Percentiles rank a stretch among this genome's conserved stretches.
These are phyloP conservation scores for Balanococcus diminutus DNA, from an alignment of 2,888 invertebrate genomes.

Conservation along the genomic window DNA sequence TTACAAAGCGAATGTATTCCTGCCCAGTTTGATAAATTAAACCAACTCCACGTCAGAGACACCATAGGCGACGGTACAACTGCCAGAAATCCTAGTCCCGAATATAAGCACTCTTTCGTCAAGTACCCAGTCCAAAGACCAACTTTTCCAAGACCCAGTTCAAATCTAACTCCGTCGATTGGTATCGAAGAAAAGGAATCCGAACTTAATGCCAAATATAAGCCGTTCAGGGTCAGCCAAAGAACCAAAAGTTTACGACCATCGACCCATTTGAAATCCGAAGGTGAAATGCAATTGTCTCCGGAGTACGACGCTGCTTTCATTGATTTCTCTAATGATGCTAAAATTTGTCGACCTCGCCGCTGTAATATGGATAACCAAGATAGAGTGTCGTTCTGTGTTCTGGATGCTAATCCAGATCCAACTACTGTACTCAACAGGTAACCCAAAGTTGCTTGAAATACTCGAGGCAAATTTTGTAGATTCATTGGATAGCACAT, in stretches of 20 bases:
- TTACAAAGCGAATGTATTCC: not conserved
- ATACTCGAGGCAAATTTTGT: not conserved
- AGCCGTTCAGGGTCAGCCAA: not conserved
- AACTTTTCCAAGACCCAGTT: slow-evolving; percentile 11
- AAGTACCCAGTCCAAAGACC: slow-evolving; percentile 20
- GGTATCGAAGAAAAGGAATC: slow-evolving; percentile 48
- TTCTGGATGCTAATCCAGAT: not conserved
- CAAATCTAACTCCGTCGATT: not conserved
- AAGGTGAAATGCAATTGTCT: not conserved
- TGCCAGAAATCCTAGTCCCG: slow-evolving; percentile 22
- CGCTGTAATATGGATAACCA: not conserved
- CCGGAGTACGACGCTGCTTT: slow-evolving; percentile 16
- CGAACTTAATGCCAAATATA: slow-evolving; percentile 36
- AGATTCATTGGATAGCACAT: not conserved
- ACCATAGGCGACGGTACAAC: not conserved
- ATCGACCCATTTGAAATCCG: not conserved
- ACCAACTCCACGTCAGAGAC: not conserved
- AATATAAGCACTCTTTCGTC: slow-evolving; percentile 45
- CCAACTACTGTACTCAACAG: not conserved
- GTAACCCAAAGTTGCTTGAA: not conserved
- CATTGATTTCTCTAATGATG: not conserved
- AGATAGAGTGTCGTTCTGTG: not conserved
- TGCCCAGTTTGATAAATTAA: not conserved
- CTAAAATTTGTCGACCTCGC: not conserved
- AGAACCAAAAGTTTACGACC: slow-evolving; percentile 16